Base-by-base conservation (phyloP, 2,888 invertebrate species). In the Oscheius sp. region DNA sequence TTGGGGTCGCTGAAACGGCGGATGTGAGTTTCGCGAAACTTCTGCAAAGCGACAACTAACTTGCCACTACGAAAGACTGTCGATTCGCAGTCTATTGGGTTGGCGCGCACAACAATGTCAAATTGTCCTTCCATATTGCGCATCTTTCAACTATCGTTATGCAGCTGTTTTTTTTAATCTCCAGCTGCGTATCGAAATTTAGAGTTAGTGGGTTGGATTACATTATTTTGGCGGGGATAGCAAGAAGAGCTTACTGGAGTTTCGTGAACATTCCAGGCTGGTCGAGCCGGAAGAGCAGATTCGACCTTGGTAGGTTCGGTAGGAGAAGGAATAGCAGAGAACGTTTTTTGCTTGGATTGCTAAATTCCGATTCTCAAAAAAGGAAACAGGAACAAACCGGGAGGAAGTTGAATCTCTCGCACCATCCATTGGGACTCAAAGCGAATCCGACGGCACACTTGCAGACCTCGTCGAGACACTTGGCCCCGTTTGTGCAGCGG, bases 391-490 rank as follows among this genome's bases (percentile, higher is more conserved):
- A 13, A 66, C 9, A 11, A n/a, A 66, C 72, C 51, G 42, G 51
- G 3, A 51, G 37, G 51, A 70, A 70, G 21, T 72, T 42, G 62
- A 72, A 72, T 47, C 72, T 33, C 32, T 84, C 84, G 71, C 84
- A 84, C 77, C 79, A 78, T 75, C 84, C 82, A 47, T 62, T 80
- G 0, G 76, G 57, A 10, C 78, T 76, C 5, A 85, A 53, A 5
- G 76, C 47, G 55, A 78, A 78, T 50, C 85, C 85, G n/a, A 75
- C 73, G 9, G 79, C 48, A 70, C 85, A 85, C 51, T 85, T 85
- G 79, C 85, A 85, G 21, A 85, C 80, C 48, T 76, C 79, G 53
- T 85, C 83, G 33, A 85, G 73, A 59, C 85, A 85, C 42, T 79
- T 81, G 9, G 82, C 82, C n/a, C 79, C 82, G 59, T 81, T 82